These are phyloP conservation scores for Muscicapa adusta DNA, from an alignment of 2,113 vertebrate genomes.

Conservation along the genomic window DNA sequence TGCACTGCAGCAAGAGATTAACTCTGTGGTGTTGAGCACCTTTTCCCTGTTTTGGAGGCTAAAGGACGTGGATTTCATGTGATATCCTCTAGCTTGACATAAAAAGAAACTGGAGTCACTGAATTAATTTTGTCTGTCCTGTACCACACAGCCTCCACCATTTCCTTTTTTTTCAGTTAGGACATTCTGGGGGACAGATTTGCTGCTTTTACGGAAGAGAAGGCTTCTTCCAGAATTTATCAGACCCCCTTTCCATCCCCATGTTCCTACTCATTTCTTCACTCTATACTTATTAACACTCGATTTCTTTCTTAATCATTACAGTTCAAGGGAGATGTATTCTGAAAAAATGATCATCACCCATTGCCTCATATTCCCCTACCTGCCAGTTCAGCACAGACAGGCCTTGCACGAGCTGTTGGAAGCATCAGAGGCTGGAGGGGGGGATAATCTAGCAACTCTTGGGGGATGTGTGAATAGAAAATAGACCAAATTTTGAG, in stretches of 20 bases:
- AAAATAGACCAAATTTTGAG: neutral
- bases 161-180: neutral
- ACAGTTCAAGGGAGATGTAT: neutral
- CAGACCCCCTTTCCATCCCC: neutral
- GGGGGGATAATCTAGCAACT: neutral
- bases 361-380: neutral
- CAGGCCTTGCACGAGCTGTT: rapidly evolving
- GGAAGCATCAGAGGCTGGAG: neutral
- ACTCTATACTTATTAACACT: neutral
- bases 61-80: neutral
- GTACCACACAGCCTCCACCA: neutral
- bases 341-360: neutral
- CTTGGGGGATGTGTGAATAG: neutral
- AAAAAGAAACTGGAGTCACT: neutral
- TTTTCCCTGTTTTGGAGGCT: neutral
- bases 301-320: neutral
- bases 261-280: neutral
- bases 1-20: neutral
- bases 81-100: neutral
- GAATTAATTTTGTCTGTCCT: neutral
- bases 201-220: neutral
- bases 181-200: neutral
- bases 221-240: neutral
- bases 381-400: neutral
- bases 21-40: rapidly evolving